phyloP scores from a whole-genome alignment of 2,888 invertebrate species.

The Tromatobia lineatoria region DNA sequence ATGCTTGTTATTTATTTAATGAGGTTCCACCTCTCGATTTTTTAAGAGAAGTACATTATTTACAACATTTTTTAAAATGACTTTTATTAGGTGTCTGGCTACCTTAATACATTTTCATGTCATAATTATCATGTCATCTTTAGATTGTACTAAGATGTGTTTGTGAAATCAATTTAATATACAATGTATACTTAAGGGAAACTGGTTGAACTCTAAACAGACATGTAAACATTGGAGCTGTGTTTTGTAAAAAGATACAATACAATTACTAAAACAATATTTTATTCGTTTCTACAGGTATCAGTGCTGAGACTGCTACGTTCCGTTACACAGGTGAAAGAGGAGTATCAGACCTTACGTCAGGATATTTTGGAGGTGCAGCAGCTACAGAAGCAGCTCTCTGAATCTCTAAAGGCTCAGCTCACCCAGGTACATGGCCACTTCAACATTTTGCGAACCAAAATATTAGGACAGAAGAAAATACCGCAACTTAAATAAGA shows the following conservation, averaged over 20 bases:
- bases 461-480: conserved; percentile 87
- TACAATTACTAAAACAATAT: background rate
- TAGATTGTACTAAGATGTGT: too few relatives aligned
- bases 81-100: too few relatives aligned
- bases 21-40: too few relatives aligned
- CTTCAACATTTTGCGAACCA: conserved; percentile 90
- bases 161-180: too few relatives aligned
- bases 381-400: conserved; percentile 92
- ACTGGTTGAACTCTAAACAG: too few relatives aligned
- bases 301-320: conserved; percentile 91
- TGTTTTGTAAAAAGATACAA: background rate
- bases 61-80: too few relatives aligned
- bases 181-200: too few relatives aligned
- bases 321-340: conserved; percentile 91
- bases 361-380: conserved; percentile 93
- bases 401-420: conserved; percentile 91
- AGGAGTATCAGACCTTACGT: conserved; percentile 92
- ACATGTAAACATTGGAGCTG: too few relatives aligned
- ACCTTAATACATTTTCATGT: too few relatives aligned
- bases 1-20: too few relatives aligned
- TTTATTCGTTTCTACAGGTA: conserved; percentile 85
- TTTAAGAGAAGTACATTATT: too few relatives aligned
- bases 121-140: too few relatives aligned
- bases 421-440: conserved; percentile 91
- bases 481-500: conserved; percentile 80